Evolutionary conservation across 2,888 invertebrate genomes (phyloP).

Genomic region (Drosophila fulvimacula): DNA sequence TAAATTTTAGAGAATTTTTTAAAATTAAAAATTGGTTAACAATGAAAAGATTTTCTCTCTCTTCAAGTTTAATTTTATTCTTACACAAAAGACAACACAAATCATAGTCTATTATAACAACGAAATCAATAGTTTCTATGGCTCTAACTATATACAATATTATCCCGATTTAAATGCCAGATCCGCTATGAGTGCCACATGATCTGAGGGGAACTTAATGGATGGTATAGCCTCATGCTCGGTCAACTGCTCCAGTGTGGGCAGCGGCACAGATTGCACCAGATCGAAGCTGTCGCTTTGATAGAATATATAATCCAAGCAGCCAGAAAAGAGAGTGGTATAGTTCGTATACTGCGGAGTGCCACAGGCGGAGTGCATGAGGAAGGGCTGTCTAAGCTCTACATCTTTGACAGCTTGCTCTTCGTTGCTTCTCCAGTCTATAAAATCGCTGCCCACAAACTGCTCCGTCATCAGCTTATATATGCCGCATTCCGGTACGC

Average conservation of each 20-base stretch:
- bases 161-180: constrained; percentile 84
- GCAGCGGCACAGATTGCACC: constrained; percentile 91
- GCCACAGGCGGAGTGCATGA: constrained; percentile 92
- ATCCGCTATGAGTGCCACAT: constrained; percentile 94
- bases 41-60: not conserved
- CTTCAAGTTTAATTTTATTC: not conserved
- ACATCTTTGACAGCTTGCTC: constrained; percentile 88
- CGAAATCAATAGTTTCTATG: not conserved
- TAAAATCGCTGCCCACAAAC: constrained; percentile 87
- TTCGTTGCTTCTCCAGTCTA: constrained; percentile 91
- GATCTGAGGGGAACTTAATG: constrained; percentile 96
- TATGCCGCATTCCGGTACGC: constrained; percentile 92
- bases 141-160: not conserved
- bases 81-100: not conserved
- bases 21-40: not conserved
- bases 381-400: constrained; percentile 88
- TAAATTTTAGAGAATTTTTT: not conserved
- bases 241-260: constrained; percentile 90
- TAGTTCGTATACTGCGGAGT: constrained; percentile 94
- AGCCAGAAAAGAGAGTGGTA: constrained; percentile 92
- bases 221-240: constrained; percentile 93
- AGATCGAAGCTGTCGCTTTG: constrained; percentile 88
- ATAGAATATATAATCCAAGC: constrained; percentile 96
- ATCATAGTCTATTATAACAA: constrained; percentile 18
- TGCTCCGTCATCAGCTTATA: constrained; percentile 91